Base-by-base conservation (phyloP, 2,113 vertebrate species). In the Urocitellus parryii region DNA sequence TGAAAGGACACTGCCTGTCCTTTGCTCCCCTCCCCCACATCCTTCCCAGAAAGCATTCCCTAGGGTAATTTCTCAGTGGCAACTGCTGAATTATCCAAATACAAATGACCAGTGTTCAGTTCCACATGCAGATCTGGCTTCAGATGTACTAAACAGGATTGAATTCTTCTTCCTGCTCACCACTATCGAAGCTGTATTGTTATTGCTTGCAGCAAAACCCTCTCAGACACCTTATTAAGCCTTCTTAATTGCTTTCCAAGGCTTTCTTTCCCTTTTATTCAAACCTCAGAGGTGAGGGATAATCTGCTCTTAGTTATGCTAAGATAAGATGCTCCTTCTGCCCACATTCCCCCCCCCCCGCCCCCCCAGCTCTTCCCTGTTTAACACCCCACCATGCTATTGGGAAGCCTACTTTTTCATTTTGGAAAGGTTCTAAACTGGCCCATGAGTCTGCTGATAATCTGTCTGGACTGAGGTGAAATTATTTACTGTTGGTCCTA, bases 41-140 rank as follows among this genome's bases (percentile, higher is more conserved):
- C 92, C 76, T 92, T 96, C 61, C 94, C 93, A 90, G 97, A 95
- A 95, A 95, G 56, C 87, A 87, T 79, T 96, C 97, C 96, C 96
- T 8, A 84, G 97, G 88, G 97, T 97, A 81, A 97, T 97, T 96
- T 96, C 96, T 96, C 79, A 96, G 97, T 96, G 97, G 96, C 97
- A 95, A 97, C 95, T 96, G 96, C 96, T 97, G 94, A 97, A 96
- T 98, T 97, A 97, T 95, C 95, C 90, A 92, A 95, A 97, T 94
- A 97, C 93, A 97, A 96, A 97, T 53, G 93, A 95, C 95, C 90
- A 86, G 87, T 82, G 95, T 96, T 96, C 77, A 76, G 93, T 96
- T 94, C 87, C 89, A 61, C 93, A 90, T 89, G 95, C 91, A 88
- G 86, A 93, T 96, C 96, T 97, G 97, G 89, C 93, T 97, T 97